Evolutionary conservation across 2,113 vertebrate genomes (phyloP), one percentile per base, ranked within the genome.

Genomic region (Mugil cephalus): DNA sequence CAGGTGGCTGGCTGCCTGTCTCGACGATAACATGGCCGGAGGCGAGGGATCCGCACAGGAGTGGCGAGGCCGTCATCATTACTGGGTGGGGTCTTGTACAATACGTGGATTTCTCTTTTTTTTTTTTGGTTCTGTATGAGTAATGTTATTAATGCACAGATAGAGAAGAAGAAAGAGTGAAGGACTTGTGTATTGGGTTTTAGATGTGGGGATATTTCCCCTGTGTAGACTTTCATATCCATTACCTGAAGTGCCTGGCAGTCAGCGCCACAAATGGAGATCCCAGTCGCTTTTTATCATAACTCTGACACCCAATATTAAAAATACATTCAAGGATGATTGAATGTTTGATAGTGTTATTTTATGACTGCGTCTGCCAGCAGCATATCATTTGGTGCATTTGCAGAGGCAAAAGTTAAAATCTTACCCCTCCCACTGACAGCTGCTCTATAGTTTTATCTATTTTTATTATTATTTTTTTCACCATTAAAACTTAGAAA

Each of bases 221-320:
- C 68, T 60, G 80, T 81, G 90, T 60, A 36, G 65, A 61, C 59
- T 79, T 77, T 62, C 50, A 76, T 68, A 83, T 87, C 85, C 86
- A 88, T 84, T 88, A 88, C 86, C 80, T 80, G 69, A 74, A 83
- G 73, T 69, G 77, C 58, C 71, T 72, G 60, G 65, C 82, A 79
- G 87, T 74, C 73, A 19, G 62, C 11, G 58, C 64, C 76, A 75
- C 80, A 75, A 84, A 89, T 58, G 75, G 75, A 86, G 69, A 88
- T 77, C 80, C 50, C 73, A 48, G 67, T 62, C 21, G 2, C 80
- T 87, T 76, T 85, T 88, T 77, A 88, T 90, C 84, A 86, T 76
- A 67, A 66, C 69, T 68, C 72, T 87, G 86, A 89, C 83, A 73
- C 72, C 66, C 78, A 80, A 85, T 87, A 88, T 89, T 84, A 87